Conservation (phyloP, 2,113 vertebrate genomes). For the Marmota flaviventris region DNA sequence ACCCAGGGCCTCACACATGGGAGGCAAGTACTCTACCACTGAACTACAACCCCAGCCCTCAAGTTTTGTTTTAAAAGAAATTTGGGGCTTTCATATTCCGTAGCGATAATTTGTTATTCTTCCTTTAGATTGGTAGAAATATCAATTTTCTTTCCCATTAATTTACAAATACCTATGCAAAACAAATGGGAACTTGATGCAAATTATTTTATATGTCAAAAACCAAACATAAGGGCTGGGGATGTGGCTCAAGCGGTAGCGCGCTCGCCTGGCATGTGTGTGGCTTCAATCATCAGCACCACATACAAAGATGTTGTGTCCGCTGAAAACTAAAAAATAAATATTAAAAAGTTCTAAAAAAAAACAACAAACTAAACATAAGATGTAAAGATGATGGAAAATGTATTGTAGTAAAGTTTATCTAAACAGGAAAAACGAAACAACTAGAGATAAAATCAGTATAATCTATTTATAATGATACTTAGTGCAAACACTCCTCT, state of each 20-base stretch:
- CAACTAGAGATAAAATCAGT: not conserved
- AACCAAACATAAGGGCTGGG: not conserved
- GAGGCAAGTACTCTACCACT: too few species aligned
- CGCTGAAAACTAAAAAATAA: too few species aligned
- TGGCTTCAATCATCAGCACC: too few species aligned
- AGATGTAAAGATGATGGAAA: not conserved
- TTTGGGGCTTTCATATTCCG: constrained; percentile 16
- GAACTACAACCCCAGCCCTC: too few species aligned
- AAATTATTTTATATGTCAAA: constrained; percentile 60
- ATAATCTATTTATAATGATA: constrained; percentile 26
- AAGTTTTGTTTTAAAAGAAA: constrained; percentile 54
- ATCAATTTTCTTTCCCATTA: constrained; percentile 37
- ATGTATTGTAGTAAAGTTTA: constrained; percentile 15
- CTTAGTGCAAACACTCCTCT: constrained; percentile 20
- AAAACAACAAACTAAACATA: constrained; percentile 27
- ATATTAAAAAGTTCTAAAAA: not conserved
- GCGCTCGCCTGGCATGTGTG: too few species aligned
- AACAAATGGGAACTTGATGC: constrained; percentile 20
- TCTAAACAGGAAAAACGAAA: constrained; percentile 1
- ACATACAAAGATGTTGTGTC: too few species aligned
- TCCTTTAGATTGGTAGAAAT: constrained; percentile 56
- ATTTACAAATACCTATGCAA: constrained; percentile 52
- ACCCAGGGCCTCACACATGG: too few species aligned
- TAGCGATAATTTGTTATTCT: not conserved
- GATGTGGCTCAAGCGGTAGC: too few species aligned